Evolutionary conservation across 2,888 invertebrate species (phyloP).

Genomic region (Melanophora roralis): DNA sequence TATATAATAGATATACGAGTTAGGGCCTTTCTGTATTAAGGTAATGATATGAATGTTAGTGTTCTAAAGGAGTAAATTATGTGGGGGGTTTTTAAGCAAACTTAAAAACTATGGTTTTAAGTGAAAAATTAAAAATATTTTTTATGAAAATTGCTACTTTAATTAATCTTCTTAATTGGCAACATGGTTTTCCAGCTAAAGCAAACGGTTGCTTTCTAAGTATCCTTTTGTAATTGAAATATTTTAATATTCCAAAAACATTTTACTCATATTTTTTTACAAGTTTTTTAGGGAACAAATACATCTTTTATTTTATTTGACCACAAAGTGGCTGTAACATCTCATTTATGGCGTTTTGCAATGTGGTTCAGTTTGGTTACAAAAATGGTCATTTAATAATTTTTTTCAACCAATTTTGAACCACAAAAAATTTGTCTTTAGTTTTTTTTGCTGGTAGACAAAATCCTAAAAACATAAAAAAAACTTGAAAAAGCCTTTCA

Average conservation of each 20-base stretch:
- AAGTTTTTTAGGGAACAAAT: too few species aligned
- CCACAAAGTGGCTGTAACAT: slow-evolving; percentile 41
- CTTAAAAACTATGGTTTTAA: too few species aligned
- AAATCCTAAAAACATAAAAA: slow-evolving; percentile 11
- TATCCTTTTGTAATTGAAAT: background rate
- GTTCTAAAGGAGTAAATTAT: too few species aligned
- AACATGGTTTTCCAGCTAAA: background rate
- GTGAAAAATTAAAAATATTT: too few species aligned
- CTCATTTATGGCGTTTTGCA: slow-evolving; percentile 22
- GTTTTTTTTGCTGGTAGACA: background rate
- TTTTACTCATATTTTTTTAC: slow-evolving; percentile 20
- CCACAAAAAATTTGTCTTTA: slow-evolving; percentile 4
- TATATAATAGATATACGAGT: too few species aligned
- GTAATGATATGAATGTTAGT: too few species aligned
- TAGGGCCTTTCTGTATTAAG: too few species aligned
- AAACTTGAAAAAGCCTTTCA: slow-evolving; percentile 24
- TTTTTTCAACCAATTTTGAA: slow-evolving; percentile 29
- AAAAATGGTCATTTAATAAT: slow-evolving; percentile 24
- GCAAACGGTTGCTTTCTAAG: background rate
- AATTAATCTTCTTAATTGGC: too few species aligned
- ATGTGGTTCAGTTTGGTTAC: slow-evolving; percentile 16
- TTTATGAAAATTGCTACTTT: too few species aligned
- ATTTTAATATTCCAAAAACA: slow-evolving; percentile 50
- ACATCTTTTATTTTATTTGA: slow-evolving; percentile 42
- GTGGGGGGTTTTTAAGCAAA: too few species aligned